phyloP scores from a whole-genome alignment of 2,888 invertebrate species.

The Pocota personata region DNA sequence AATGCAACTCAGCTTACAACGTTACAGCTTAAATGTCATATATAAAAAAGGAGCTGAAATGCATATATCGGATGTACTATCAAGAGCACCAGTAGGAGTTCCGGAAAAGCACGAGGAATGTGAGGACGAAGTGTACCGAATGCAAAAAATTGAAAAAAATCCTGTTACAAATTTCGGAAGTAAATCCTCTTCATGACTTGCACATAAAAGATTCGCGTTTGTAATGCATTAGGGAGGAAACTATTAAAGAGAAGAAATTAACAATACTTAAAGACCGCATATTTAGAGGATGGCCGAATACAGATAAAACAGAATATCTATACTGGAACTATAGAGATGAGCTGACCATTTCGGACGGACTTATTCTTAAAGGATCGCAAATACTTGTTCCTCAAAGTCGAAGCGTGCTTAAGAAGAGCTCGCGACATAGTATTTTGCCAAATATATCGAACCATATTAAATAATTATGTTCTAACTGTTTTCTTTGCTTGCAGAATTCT shows the following conservation, averaged over 20 bases:
- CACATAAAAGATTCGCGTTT: conserved; percentile 4
- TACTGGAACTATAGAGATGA: conserved; percentile 13
- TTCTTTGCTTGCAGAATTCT: conserved; percentile 27
- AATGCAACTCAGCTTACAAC: too few species aligned
- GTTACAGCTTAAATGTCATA: too few species aligned
- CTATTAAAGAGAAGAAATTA: not conserved
- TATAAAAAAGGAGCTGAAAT: too few species aligned
- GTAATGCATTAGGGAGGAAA: conserved; percentile 3
- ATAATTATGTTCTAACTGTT: conserved; percentile 5
- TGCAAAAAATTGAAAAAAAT: too few species aligned
- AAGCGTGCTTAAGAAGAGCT: too few species aligned
- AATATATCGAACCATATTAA: conserved; percentile 9
- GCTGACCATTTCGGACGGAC: too few species aligned
- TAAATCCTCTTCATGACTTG: not conserved
- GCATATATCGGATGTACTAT: too few species aligned
- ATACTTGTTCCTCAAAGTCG: not conserved
- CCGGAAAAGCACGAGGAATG: too few species aligned
- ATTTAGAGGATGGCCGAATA: not conserved
- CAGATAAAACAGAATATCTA: too few species aligned
- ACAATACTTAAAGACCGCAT: too few species aligned
- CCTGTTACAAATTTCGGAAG: conserved; percentile 8
- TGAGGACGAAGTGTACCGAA: too few species aligned
- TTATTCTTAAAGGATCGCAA: conserved; percentile 12
- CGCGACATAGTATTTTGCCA: conserved; percentile 11
- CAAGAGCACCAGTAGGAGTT: too few species aligned